Evolutionary conservation across 2,797 vertebrate species (phyloP), one percentile per base, ranked within the genome.

Genomic region (Mormyrops boulengeri): DNA sequence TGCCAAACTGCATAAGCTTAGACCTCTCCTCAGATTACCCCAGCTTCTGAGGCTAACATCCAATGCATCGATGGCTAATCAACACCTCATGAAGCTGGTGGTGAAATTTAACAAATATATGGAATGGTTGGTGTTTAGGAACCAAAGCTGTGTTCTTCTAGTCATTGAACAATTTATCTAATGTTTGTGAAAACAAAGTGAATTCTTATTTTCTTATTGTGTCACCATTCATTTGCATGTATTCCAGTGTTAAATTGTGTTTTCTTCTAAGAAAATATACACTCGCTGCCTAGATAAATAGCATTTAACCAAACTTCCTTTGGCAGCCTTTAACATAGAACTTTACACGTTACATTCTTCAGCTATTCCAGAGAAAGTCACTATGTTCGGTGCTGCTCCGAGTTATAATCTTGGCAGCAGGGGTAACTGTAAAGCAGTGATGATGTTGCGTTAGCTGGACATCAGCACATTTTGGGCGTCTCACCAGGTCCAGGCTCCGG

Each of bases 401-500:
- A 17, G 17, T 41, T 44, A 30, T 6, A 44, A 19, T n/a, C 0
- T 38, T 80, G 73, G 38, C 69, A 41, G 17, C 22, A 49, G 26
- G 11, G 4, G 14, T 55, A 77, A 14, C 34, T 77, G 69, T 38
- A 41, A 38, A 77, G 69, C 26, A 14, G 69, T 19, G 7, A 34
- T 26, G 11, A 26, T 17, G n/a, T 86, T 50, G 26, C 5, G 4
- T 4, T 87, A 53, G 52, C 12, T 57, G 49, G 3, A 44, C 26
- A 34, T 50, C 6, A 50, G n/a, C 22, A 38, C 47, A 6, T 52
- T 8, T 41, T 82, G 44, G 14, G 49, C 14, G 22, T 73, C 97
- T 94, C 93, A 99, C 98, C 91, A 96, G 95, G 4, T 99, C 98
- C 0, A 99, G 96, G 91, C 98, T 99, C 95, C 99, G 98, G 90